Base-by-base conservation (phyloP, 2,113 vertebrate species). In the Tenrec ecaudatus region DNA sequence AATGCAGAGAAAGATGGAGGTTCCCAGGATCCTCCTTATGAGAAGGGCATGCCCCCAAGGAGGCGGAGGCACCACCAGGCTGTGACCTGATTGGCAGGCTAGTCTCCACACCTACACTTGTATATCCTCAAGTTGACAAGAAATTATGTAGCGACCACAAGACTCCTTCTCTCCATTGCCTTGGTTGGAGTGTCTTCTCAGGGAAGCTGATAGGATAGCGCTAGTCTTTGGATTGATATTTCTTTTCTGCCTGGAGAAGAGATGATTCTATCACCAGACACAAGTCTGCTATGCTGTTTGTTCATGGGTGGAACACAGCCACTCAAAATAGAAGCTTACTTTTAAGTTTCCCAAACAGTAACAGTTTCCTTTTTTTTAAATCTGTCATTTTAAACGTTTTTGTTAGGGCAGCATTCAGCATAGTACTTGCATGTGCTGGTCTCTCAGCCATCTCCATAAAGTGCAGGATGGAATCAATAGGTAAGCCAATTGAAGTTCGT, bases 321-420 rank as follows among this genome's bases (percentile, higher is more conserved):
- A 31, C 33, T 43, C 16, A 53, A 62, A 93, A 36, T 81, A 77
- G 16, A 85, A 3, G 1, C 20, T 83, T 23, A 78, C 14, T 53
- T 71, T 84, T 20, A 47, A 62, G 89, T 80, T 47, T 8, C 31
- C 58, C 29, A 77, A 68, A 71, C 33, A 47, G 58, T 6, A 84
- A 10, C 16, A 82, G 29, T 25, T 75, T 60, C 38, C 4, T 89
- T 31, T 83, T 66, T 43, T 86, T 83, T 58, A 36, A 20, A 75
- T 93, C 85, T 58, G 36, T 40, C 1, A 87, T 87, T 57, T 80
- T 73, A 27, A 78, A 82, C n/a, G 40, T 12, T 73, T 89, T 82
- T 83, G 8, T 36, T 29, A 36, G 25, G 33, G 81, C 0, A 68
- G 20, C 33, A 53, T 27, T 58, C 76, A 84, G 11, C 29, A 76